These are phyloP conservation scores for Takifugu flavidus DNA, from an alignment of 2,113 vertebrate species.

Conservation along the genomic window DNA sequence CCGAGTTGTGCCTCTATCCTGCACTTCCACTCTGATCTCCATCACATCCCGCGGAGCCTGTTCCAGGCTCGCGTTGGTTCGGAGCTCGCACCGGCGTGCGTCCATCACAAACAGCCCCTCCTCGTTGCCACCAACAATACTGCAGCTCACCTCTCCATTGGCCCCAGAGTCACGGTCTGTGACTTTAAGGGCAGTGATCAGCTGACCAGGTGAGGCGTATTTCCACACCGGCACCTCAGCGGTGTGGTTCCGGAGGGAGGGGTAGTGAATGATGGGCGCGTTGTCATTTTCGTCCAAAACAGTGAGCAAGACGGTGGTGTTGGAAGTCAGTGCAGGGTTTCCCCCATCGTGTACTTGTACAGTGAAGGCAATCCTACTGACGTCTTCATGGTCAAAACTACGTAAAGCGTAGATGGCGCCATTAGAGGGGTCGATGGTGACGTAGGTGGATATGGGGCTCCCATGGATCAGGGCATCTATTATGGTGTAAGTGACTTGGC, in stretches of 20 bases:
- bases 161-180: constrained; percentile 88
- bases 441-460: constrained; percentile 87
- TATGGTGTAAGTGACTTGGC: constrained; percentile 92
- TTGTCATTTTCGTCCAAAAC: constrained; percentile 96
- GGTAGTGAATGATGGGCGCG: constrained; percentile 82
- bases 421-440: constrained; percentile 93
- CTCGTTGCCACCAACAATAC: constrained; percentile 85
- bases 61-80: constrained; percentile 86
- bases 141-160: constrained; percentile 90
- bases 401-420: constrained; percentile 91
- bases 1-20: constrained; percentile 85
- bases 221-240: constrained; percentile 87
- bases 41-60: constrained; percentile 75
- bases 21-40: constrained; percentile 85
- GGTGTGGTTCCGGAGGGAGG: constrained; percentile 83
- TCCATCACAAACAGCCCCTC: constrained; percentile 87
- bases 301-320: constrained; percentile 87
- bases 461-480: constrained; percentile 83
- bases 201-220: constrained; percentile 83
- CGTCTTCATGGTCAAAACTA: constrained; percentile 93
- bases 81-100: constrained; percentile 86
- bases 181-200: constrained; percentile 83
- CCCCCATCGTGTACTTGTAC: constrained; percentile 90
- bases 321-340: constrained; percentile 76
- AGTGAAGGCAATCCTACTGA: constrained; percentile 85